Evolutionary conservation across 1,140 invertebrate species (phyloP).

Genomic region (Paracyclopina nana): DNA sequence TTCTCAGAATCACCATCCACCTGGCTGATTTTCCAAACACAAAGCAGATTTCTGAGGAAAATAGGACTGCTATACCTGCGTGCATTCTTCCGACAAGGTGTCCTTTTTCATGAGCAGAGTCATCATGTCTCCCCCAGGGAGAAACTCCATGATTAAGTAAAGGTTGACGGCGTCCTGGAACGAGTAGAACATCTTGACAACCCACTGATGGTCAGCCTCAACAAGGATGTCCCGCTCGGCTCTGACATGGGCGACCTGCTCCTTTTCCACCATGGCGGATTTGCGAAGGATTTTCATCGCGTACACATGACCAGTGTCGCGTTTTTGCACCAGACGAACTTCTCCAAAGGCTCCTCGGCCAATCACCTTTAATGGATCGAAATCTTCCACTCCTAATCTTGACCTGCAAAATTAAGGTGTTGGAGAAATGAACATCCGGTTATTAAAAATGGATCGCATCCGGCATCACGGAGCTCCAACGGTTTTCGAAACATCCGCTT

Average conservation of each 20-base stretch:
- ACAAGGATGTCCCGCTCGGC: conserved; percentile 95
- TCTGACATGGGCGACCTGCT: conserved; percentile 95
- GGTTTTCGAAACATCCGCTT: too few relatives aligned
- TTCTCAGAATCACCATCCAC: too few relatives aligned
- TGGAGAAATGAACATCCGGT: too few relatives aligned
- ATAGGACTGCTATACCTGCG: too few relatives aligned
- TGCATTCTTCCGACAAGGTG: conserved; percentile 91
- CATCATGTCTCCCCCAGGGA: conserved; percentile 98
- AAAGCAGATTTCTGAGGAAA: too few relatives aligned
- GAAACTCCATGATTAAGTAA: conserved; percentile 99
- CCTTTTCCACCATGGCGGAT: conserved; percentile 97
- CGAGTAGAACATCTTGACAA: conserved; percentile 99
- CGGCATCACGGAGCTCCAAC: too few relatives aligned
- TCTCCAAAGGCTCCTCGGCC: conserved; percentile 96
- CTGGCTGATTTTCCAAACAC: too few relatives aligned
- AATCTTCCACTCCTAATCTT: conserved; percentile 89
- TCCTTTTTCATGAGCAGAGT: conserved; percentile 99
- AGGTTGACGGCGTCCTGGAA: conserved; percentile 96
- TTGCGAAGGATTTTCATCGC: conserved; percentile 99
- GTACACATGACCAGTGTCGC: conserved; percentile 98
- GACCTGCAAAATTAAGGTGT: too few relatives aligned
- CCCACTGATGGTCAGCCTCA: conserved; percentile 98
- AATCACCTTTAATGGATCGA: conserved; percentile 88
- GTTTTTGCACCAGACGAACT: conserved; percentile 95
- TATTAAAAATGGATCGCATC: too few relatives aligned